Evolutionary conservation across 2,888 invertebrate genomes (phyloP).

Genomic region (Notodonta dromedarius): DNA sequence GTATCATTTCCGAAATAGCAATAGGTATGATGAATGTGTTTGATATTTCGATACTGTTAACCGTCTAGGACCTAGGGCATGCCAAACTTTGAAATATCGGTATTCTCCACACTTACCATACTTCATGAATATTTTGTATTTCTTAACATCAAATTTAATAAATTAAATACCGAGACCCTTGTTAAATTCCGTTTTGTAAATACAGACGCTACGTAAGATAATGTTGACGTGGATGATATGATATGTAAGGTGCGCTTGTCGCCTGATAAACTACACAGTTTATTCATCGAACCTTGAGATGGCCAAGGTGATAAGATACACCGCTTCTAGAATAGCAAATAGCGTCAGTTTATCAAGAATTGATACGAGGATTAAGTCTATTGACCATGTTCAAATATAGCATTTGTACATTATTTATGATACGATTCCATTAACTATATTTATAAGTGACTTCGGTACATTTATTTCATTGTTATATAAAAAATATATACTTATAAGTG

Average conservation of each 20-base stretch:
- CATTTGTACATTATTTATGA: too few relatives aligned
- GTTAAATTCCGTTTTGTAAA: not conserved
- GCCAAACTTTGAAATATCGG: too few relatives aligned
- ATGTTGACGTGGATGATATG: constrained; percentile 12
- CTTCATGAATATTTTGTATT: too few relatives aligned
- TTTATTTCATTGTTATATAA: too few relatives aligned
- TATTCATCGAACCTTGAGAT: constrained; percentile 1
- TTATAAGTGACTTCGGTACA: too few relatives aligned
- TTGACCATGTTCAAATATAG: too few relatives aligned
- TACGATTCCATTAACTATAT: too few relatives aligned
- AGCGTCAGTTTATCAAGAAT: not conserved
- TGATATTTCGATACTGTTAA: not conserved
- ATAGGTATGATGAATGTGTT: not conserved
- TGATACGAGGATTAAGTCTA: too few relatives aligned
- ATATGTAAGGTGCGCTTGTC: constrained; percentile 3
- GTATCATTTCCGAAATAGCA: constrained; percentile 9
- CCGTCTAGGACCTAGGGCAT: too few relatives aligned
- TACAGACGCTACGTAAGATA: not conserved
- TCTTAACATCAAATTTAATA: too few relatives aligned
- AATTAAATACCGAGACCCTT: too few relatives aligned
- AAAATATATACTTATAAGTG: too few relatives aligned
- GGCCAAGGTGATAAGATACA: not conserved
- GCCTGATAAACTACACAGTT: constrained; percentile 5
- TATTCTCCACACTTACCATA: not conserved
- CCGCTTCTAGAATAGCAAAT: not conserved